These are phyloP conservation scores for Muscicapa comitata DNA, from an alignment of 2,797 vertebrate genomes.

Conservation along the genomic window DNA sequence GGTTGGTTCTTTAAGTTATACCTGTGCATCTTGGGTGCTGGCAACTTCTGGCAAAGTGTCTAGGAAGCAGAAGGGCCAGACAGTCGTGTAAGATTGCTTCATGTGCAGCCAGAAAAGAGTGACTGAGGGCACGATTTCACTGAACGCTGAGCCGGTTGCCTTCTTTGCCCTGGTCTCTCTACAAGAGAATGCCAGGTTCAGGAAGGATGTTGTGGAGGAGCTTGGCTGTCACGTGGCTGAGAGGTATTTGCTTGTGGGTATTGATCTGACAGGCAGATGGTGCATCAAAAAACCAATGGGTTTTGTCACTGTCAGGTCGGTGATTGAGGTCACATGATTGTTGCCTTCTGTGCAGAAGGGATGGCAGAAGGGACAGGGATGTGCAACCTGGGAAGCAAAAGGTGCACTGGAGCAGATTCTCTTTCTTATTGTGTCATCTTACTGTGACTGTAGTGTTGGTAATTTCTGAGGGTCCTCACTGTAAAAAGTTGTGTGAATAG, in stretches of 20 bases:
- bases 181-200: not conserved
- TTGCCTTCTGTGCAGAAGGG: not conserved
- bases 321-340: not conserved
- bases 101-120: not conserved
- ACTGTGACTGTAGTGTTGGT: not conserved
- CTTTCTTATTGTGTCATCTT: not conserved
- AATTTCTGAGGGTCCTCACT: not conserved
- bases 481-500: not conserved
- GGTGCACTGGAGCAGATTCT: not conserved
- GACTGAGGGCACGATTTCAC: not conserved
- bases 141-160: not conserved
- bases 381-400: not conserved
- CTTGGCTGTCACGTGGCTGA: accelerated
- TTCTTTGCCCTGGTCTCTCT: not conserved
- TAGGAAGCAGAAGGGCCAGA: not conserved
- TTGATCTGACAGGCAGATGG: not conserved
- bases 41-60: not conserved
- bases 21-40: not conserved
- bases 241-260: not conserved
- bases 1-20: not conserved
- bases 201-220: not conserved
- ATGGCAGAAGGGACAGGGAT: not conserved
- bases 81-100: not conserved
- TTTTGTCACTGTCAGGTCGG: not conserved
- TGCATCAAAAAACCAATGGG: accelerated